phyloP scores from a whole-genome alignment of 2,797 vertebrate species.

The Anguilla marmorata region DNA sequence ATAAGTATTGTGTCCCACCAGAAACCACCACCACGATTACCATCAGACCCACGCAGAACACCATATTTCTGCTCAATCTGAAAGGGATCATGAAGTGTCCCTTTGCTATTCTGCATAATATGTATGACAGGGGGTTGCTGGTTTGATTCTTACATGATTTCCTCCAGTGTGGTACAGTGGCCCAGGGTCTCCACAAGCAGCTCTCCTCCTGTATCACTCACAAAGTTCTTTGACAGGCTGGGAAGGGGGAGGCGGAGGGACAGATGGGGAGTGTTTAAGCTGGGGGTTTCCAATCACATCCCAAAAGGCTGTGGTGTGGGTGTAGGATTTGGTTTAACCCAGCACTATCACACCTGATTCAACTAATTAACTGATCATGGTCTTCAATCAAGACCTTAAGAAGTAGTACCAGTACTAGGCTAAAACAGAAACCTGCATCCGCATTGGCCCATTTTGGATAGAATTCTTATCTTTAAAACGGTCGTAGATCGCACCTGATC shows the following conservation, averaged over 20 bases:
- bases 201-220: conserved; percentile 69
- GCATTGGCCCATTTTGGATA: neutral
- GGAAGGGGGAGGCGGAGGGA: neutral
- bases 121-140: conserved; percentile 1
- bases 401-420: too few species aligned
- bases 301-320: neutral
- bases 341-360: neutral
- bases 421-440: too few species aligned
- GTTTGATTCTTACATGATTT: conserved; percentile 74
- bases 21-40: neutral
- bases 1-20: neutral
- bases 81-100: neutral
- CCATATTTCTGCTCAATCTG: neutral
- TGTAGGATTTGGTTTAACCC: neutral
- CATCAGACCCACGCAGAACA: neutral
- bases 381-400: neutral
- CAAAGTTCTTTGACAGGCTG: conserved; percentile 77
- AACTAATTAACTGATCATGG: neutral
- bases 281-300: neutral
- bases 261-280: neutral
- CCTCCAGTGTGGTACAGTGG: conserved; percentile 69
- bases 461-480: neutral
- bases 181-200: conserved; percentile 67
- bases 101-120: neutral
- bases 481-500: conserved; percentile 71